These are phyloP conservation scores for Lepidochitona cinerea DNA, from an alignment of 2,888 invertebrate species.

Conservation along the genomic window DNA sequence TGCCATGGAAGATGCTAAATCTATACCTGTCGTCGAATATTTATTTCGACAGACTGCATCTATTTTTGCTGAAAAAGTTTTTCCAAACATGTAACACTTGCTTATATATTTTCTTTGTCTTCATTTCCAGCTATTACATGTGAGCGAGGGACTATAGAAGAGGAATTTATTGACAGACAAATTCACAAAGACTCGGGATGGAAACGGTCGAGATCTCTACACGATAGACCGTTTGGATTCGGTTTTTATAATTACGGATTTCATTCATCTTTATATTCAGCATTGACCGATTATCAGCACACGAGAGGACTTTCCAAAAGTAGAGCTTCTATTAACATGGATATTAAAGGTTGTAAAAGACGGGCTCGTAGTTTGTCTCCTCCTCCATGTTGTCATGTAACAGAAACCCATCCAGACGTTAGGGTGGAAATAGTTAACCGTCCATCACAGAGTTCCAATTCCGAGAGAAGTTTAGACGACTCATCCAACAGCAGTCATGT, in stretches of 20 bases:
- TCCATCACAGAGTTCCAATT: not conserved
- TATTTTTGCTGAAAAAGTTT: no score
- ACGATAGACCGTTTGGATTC: not conserved
- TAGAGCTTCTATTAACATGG: not conserved
- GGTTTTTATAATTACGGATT: constrained; percentile 1
- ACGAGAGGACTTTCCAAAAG: not conserved
- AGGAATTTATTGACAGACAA: not conserved
- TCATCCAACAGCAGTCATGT: not conserved
- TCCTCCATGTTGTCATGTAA: not conserved
- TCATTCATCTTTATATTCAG: not conserved
- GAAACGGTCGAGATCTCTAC: not conserved
- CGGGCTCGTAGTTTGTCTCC: not conserved
- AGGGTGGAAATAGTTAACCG: not conserved
- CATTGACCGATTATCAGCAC: not conserved
- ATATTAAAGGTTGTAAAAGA: not conserved
- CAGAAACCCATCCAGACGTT: not conserved
- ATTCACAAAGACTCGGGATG: not conserved
- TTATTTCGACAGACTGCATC: no score
- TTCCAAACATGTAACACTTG: no score
- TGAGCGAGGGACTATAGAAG: not conserved
- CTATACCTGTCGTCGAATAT: no score
- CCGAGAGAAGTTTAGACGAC: not conserved
- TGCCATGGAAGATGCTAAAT: no score
- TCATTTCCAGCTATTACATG: no score
- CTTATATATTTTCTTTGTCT: no score